phyloP scores from a whole-genome alignment of 2,113 vertebrate species.

The Centropus unirufus region DNA sequence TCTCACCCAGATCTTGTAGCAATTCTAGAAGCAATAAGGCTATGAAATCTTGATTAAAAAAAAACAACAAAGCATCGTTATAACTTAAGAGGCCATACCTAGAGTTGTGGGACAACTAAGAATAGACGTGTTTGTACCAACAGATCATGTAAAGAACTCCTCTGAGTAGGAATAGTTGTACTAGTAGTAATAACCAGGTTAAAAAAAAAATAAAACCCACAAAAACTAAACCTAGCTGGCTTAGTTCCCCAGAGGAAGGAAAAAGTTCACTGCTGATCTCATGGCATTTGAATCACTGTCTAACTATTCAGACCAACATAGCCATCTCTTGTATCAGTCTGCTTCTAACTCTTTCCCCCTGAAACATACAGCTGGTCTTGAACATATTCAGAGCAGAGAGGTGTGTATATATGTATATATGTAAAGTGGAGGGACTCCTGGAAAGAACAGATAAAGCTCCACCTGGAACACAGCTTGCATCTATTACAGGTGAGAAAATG shows the following conservation, averaged over 20 bases:
- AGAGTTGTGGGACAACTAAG: background rate
- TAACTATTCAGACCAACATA: background rate
- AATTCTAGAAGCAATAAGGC: background rate
- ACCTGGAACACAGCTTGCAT: background rate
- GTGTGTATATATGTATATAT: background rate
- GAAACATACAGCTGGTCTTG: background rate
- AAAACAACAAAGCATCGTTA: background rate
- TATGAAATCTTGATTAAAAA: background rate
- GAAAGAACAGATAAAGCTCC: background rate
- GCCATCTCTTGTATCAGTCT: background rate
- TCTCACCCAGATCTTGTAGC: background rate
- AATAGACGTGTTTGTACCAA: background rate
- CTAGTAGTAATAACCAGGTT: background rate
- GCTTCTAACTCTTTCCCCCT: background rate
- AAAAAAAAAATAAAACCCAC: background rate
- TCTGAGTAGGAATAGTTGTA: background rate
- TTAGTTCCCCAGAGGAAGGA: constrained; percentile 1
- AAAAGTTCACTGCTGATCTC: background rate
- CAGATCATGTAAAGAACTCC: background rate
- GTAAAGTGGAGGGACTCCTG: background rate
- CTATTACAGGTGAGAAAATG: background rate
- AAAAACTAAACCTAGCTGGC: background rate
- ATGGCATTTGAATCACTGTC: background rate
- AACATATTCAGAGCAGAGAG: background rate
- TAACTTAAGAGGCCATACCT: background rate